These are phyloP conservation scores for Deilephila porcellus DNA, from an alignment of 2,888 invertebrate genomes.

Conservation along the genomic window DNA sequence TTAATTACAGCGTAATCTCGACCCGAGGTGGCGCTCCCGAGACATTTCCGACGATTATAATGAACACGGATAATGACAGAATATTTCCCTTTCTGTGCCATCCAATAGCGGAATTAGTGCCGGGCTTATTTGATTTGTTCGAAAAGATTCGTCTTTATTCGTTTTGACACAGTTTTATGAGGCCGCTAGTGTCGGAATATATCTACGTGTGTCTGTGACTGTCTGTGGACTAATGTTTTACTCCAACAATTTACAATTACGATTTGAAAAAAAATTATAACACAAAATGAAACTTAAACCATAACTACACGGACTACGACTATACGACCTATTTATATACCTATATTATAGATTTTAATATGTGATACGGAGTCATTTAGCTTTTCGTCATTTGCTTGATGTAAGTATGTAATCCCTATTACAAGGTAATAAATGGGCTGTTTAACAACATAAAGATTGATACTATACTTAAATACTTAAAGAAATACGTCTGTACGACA, in stretches of 20 bases:
- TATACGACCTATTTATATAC: too few species aligned
- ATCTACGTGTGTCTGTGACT: not conserved
- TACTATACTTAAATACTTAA: not conserved
- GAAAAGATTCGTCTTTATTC: slow-evolving; percentile 5
- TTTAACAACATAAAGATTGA: not conserved
- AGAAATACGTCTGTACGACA: not conserved
- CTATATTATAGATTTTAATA: too few species aligned
- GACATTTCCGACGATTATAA: slow-evolving; percentile 59
- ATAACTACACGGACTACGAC: too few species aligned
- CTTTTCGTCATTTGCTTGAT: too few species aligned
- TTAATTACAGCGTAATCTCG: slow-evolving; percentile 75
- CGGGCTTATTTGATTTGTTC: slow-evolving; percentile 21
- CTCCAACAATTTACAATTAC: too few species aligned
- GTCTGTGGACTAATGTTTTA: not conserved
- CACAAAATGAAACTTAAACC: too few species aligned
- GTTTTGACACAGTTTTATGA: slow-evolving; percentile 4
- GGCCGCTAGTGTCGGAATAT: not conserved
- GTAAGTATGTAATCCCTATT: too few species aligned
- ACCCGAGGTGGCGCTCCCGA: slow-evolving; percentile 54
- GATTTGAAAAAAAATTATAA: too few species aligned
- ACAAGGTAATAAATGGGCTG: not conserved
- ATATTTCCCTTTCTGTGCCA: slow-evolving; percentile 28
- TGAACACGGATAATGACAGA: slow-evolving; percentile 50
- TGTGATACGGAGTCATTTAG: too few species aligned
- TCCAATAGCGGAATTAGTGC: slow-evolving; percentile 23